Evolutionary conservation across 2,113 vertebrate genomes (phyloP).

Genomic region (Ciconia boyciana): DNA sequence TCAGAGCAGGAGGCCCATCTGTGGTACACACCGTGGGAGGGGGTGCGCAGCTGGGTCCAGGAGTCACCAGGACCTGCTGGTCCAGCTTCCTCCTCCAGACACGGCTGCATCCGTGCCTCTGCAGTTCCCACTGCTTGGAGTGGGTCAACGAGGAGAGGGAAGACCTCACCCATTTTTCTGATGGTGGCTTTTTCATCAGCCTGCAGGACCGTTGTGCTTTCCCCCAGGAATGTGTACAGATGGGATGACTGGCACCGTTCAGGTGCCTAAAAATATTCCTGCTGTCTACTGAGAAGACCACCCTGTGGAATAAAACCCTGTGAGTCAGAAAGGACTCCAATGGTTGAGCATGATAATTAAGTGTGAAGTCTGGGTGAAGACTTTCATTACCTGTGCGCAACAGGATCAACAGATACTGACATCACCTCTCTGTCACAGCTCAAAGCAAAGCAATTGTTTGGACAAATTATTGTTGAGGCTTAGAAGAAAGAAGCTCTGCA

Average conservation of each 20-base stretch:
- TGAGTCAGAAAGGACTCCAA: background rate
- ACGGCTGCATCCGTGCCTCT: background rate
- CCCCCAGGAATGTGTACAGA: background rate
- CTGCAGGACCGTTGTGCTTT: background rate
- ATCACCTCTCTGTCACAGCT: background rate
- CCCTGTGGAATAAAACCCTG: background rate
- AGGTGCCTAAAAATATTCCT: background rate
- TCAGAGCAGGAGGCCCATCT: background rate
- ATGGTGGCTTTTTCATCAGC: background rate
- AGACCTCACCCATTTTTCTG: background rate
- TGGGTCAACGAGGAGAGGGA: background rate
- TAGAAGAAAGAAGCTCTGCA: background rate
- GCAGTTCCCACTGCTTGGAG: background rate
- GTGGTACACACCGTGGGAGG: background rate
- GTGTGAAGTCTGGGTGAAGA: background rate
- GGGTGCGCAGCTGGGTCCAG: background rate
- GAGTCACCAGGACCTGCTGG: background rate
- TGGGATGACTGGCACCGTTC: background rate
- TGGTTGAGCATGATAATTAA: background rate
- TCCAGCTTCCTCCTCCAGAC: background rate
- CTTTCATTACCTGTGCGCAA: rapidly evolving
- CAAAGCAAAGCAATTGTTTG: background rate
- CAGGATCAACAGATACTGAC: background rate
- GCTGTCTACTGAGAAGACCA: background rate
- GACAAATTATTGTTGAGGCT: background rate